phyloP scores from a whole-genome alignment of 2,113 vertebrate genomes.

The Burhinus bistriatus region DNA sequence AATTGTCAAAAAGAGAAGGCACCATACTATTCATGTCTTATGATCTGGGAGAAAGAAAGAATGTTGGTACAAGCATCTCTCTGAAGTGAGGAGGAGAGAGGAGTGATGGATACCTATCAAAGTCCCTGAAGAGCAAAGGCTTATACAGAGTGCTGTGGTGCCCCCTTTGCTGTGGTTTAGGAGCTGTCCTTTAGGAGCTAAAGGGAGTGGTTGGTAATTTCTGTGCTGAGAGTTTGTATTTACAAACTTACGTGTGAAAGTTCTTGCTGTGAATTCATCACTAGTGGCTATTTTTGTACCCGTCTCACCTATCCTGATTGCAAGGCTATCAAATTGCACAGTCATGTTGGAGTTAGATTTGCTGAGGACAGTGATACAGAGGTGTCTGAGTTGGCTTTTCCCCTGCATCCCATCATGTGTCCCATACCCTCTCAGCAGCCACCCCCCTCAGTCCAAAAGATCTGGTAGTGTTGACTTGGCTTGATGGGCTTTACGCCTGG shows the following conservation, averaged over 20 bases:
- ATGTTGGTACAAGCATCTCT: neutral
- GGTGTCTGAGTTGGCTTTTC: neutral
- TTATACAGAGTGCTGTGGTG: neutral
- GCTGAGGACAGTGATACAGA: neutral
- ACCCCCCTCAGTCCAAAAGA: neutral
- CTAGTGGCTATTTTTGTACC: neutral
- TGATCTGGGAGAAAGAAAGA: neutral
- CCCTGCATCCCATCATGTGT: neutral
- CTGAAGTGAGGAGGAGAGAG: too few relatives aligned
- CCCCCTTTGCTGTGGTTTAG: neutral
- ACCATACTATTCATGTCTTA: too few relatives aligned
- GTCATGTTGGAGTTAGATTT: neutral
- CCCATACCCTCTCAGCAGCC: neutral
- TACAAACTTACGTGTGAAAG: neutral
- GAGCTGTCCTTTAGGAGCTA: neutral
- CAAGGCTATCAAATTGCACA: neutral
- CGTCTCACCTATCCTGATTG: neutral
- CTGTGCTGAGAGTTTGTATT: neutral
- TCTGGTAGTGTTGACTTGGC: neutral
- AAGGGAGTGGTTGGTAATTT: neutral
- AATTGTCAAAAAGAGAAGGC: too few relatives aligned
- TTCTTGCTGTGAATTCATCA: neutral
- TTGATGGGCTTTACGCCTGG: neutral
- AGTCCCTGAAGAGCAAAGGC: neutral
- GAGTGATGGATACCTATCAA: too few relatives aligned